Evolutionary conservation across 92 coral and sea anemone genomes (phyloP), one percentile per base, ranked within the genome.

Genomic region (Scolanthus callimorphus): DNA sequence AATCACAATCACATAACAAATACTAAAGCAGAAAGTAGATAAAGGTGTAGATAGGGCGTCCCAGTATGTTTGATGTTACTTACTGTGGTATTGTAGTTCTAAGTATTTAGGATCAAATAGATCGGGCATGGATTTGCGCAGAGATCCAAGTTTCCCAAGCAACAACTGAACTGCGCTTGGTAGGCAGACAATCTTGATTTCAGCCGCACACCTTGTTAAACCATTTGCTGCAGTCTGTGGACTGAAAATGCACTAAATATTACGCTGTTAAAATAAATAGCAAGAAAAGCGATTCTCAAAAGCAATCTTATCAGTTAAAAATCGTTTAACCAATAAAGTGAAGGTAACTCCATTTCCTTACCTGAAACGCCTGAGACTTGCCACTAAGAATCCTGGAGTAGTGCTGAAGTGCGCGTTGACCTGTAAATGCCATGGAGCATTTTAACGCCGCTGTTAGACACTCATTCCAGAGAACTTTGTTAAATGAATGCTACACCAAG

Each of bases 71-170:
- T 6, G 4, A 27, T 11, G 17, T 55, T 25, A 41, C 71, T 50
- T 66, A 66, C 73, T 34, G 1, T 41, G 27, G 59, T 66, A 66
- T 41, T 77, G 84, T n/a, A 69, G 57, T 29, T 60, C 77, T 44
- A 77, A 44, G 37, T 31, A 69, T 8, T 41, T 17, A 45, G 71
- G 49, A 24, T 69, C 70, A 60, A 77, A 60, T 3, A 69, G 26
- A 3, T 55, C 50, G 1, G 67, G 77, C 15, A 15, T 43, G 57
- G 17, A 53, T 45, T 66, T 68, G 8, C 60, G 74, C 8, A 73
- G 47, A 25, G 24, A 29, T n/a, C 57, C 51, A 26, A 77, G 23
- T 55, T 77, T 73, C 19, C 77, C 74, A 23, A 64, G 65, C 23
- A 77, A 30, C 23, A 59, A 62, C 28, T 77, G 70, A 8, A 57